Percentiles rank a stretch among this genome's conserved stretches.
Evolutionary conservation across 1,140 invertebrate genomes (phyloP).

Genomic region (Paraescarpia echinospica): DNA sequence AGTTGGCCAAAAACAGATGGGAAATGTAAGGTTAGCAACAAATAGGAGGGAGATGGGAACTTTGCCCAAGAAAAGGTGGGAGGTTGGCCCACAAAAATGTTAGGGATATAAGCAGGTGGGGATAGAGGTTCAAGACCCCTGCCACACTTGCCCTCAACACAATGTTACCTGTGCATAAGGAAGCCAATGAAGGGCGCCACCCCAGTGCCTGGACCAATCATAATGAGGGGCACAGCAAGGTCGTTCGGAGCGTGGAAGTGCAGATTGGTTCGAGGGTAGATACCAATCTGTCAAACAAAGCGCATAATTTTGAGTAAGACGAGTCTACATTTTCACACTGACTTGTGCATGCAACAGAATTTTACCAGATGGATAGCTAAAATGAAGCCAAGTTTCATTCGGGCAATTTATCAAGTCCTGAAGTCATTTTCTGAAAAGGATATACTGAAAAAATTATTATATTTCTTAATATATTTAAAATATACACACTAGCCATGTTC

Average conservation of each 20-base stretch:
- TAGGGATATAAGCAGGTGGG: too few species aligned
- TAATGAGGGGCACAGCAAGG: constrained; percentile 80
- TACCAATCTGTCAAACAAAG: constrained; percentile 41
- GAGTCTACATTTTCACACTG: not conserved
- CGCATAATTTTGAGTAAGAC: constrained; percentile 40
- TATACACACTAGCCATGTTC: too few species aligned
- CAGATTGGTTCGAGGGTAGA: constrained; percentile 47
- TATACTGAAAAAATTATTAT: not conserved
- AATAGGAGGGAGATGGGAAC: too few species aligned
- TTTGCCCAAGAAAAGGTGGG: too few species aligned
- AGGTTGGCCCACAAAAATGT: too few species aligned
- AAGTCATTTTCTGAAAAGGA: not conserved
- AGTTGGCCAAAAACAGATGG: too few species aligned
- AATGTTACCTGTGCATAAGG: constrained; percentile 74
- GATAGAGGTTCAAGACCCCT: too few species aligned
- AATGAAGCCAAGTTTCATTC: not conserved
- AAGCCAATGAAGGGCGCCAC: constrained; percentile 97
- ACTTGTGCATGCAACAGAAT: not conserved
- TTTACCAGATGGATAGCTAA: not conserved
- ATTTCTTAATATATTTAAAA: too few species aligned
- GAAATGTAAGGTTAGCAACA: too few species aligned
- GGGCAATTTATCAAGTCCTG: not conserved
- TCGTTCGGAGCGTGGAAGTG: constrained; percentile 48
- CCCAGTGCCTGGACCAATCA: constrained; percentile 99
- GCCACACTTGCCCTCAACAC: too few species aligned